Conservation (phyloP, 1,140 invertebrate genomes). For the Frieseomelitta varia region DNA sequence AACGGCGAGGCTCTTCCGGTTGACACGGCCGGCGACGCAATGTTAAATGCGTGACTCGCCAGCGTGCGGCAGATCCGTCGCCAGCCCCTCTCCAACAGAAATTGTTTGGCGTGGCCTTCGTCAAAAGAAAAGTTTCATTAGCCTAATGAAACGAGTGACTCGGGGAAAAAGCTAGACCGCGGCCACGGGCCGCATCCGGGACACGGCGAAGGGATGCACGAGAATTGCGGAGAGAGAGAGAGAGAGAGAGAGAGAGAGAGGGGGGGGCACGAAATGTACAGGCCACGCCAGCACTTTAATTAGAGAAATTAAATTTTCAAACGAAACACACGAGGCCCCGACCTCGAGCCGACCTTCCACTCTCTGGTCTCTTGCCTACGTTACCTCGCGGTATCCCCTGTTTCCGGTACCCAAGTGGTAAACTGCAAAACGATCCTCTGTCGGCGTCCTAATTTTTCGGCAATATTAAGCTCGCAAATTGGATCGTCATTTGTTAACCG, state of each 20-base stretch:
- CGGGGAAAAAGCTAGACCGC: conserved; percentile 62
- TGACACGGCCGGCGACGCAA: conserved; percentile 34
- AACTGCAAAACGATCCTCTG: not conserved
- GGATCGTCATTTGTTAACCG: not conserved
- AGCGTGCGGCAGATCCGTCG: not conserved
- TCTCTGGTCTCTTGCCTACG: not conserved
- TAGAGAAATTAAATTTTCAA: conserved; percentile 73
- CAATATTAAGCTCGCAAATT: not conserved
- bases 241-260: too few relatives aligned
- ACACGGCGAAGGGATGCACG: conserved; percentile 9
- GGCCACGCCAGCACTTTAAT: conserved; percentile 67
- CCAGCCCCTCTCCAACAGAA: conserved; percentile 23
- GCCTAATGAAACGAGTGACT: conserved; percentile 72
- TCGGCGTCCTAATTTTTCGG: not conserved
- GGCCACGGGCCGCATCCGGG: conserved; percentile 51
- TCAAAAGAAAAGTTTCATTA: conserved; percentile 72
- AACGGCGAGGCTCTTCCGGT: conserved; percentile 19
- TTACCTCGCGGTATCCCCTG: not conserved
- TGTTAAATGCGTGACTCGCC: conserved; percentile 29
- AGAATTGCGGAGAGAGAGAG: not conserved
- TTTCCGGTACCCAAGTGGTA: not conserved
- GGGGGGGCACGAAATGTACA: conserved; percentile 35
- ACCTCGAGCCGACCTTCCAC: not conserved
- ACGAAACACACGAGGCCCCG: conserved; percentile 61
- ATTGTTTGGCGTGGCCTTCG: conserved; percentile 61